phyloP scores from a whole-genome alignment of 2,797 vertebrate species.

The Cercopithecus mitis region DNA sequence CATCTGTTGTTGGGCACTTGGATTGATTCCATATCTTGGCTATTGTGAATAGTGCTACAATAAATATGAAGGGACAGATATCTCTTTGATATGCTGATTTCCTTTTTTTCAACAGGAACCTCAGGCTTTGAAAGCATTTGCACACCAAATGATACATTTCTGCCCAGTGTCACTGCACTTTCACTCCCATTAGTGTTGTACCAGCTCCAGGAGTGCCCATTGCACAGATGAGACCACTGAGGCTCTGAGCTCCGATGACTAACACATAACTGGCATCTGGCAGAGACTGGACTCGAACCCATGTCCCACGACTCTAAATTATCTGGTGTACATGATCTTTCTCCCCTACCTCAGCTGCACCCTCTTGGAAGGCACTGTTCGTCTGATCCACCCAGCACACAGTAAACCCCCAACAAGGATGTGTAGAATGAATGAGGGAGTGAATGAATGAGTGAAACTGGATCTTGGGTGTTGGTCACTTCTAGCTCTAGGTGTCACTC shows the following conservation, averaged over 20 bases:
- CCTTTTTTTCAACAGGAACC: not conserved
- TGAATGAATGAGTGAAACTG: not conserved
- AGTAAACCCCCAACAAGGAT: not conserved
- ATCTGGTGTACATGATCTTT: not conserved
- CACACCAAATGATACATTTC: fast-evolving
- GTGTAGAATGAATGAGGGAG: not conserved
- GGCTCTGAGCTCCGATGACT: fast-evolving
- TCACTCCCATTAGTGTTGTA: fast-evolving
- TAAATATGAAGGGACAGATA: not conserved
- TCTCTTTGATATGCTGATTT: not conserved
- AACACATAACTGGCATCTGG: not conserved
- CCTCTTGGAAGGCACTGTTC: not conserved
- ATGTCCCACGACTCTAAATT: not conserved
- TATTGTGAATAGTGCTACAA: not conserved
- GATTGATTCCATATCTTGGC: not conserved
- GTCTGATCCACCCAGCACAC: too few species aligned
- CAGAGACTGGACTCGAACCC: not conserved
- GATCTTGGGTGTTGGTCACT: fast-evolving
- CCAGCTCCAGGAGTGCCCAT: not conserved
- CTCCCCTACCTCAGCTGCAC: not conserved
- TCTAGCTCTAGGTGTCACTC: not conserved
- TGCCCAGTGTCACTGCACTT: fast-evolving
- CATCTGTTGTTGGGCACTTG: not conserved
- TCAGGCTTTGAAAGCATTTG: not conserved
- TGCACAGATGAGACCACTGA: not conserved